phyloP scores from a whole-genome alignment of 1,140 invertebrate species.

The Platorchestia sp. region DNA sequence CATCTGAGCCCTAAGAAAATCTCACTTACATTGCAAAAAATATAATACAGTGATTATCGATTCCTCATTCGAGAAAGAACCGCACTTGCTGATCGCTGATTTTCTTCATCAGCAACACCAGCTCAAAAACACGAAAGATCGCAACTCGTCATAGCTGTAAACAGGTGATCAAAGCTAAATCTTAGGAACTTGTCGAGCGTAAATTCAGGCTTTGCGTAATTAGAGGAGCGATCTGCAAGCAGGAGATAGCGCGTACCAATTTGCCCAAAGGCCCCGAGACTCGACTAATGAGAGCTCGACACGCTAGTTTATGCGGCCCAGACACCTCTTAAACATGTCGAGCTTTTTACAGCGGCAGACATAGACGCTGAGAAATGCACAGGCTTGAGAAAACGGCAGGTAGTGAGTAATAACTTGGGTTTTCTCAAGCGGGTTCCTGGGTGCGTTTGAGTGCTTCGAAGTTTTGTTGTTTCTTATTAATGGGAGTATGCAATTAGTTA shows the following conservation, averaged over 20 bases:
- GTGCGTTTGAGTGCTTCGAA: too few relatives aligned
- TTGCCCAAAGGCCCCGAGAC: background rate
- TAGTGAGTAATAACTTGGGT: background rate
- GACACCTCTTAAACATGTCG: slow-evolving; percentile 41
- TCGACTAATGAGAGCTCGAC: background rate
- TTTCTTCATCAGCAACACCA: background rate
- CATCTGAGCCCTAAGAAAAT: too few relatives aligned
- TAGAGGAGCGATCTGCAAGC: background rate
- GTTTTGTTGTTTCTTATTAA: too few relatives aligned
- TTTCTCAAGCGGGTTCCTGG: too few relatives aligned
- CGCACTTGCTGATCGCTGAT: background rate
- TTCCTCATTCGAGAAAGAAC: background rate
- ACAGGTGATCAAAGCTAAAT: slow-evolving; percentile 1
- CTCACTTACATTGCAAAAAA: background rate
- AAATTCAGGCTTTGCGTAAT: background rate
- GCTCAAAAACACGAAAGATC: background rate
- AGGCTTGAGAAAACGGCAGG: background rate
- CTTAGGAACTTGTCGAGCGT: background rate
- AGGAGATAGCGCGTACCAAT: background rate
- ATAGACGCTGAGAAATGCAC: background rate
- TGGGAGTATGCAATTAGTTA: too few relatives aligned
- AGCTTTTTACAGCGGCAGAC: background rate
- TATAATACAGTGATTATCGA: background rate
- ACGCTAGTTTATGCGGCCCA: background rate
- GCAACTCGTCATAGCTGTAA: background rate